Conservation (phyloP, 2,113 vertebrate species). For the Otis tarda region DNA sequence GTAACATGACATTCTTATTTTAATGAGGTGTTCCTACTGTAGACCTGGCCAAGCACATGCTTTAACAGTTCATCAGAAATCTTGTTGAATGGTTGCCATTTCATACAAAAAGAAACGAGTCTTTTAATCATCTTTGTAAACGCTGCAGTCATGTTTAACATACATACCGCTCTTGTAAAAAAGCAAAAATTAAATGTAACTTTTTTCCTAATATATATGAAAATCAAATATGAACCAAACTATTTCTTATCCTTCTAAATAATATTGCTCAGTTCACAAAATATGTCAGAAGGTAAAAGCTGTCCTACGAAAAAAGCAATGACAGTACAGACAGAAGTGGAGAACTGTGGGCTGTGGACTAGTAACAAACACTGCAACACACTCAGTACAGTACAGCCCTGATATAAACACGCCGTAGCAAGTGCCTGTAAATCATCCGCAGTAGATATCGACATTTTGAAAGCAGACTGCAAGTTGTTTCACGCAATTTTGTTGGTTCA, state of each 20-base stretch:
- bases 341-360: constrained; percentile 23
- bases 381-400: neutral
- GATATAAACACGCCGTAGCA: constrained; percentile 13
- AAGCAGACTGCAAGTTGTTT: constrained; percentile 46
- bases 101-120: neutral
- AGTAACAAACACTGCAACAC: constrained; percentile 46
- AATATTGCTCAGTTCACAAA: neutral
- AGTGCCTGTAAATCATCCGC: constrained; percentile 58
- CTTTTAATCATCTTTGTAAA: neutral
- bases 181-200: neutral
- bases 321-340: constrained; percentile 23
- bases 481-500: constrained; percentile 44
- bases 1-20: neutral
- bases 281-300: neutral
- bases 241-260: neutral
- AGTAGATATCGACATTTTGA: constrained; percentile 58
- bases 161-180: neutral
- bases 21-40: neutral
- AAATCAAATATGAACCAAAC: neutral
- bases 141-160: neutral
- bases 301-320: neutral
- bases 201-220: neutral
- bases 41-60: neutral
- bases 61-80: constrained; percentile 12
- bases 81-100: neutral